Evolutionary conservation across 2,797 vertebrate genomes (phyloP).

Genomic region (Danio jaintianensis): DNA sequence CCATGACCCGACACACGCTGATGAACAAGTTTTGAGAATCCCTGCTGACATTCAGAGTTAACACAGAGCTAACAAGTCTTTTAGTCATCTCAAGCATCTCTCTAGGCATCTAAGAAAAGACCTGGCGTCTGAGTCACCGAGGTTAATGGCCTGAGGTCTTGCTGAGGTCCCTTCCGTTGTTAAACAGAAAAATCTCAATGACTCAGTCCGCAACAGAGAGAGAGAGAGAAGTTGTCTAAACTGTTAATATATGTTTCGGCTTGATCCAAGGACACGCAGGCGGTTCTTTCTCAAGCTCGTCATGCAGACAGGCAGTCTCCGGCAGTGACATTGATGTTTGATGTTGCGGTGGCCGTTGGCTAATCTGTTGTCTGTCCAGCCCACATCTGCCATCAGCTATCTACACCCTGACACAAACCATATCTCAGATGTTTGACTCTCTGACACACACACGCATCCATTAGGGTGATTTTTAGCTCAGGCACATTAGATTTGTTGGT

Average conservation of each 20-base stretch:
- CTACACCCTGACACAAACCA: slow-evolving; percentile 44
- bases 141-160: slow-evolving; percentile 26
- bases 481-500: neutral
- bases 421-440: slow-evolving; percentile 28
- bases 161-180: neutral
- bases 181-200: slow-evolving; percentile 18
- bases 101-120: slow-evolving; percentile 25
- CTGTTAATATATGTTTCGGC: slow-evolving; percentile 24
- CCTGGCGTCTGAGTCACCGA: slow-evolving; percentile 23
- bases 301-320: slow-evolving; percentile 34
- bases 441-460: slow-evolving; percentile 8
- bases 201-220: neutral
- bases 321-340: slow-evolving; percentile 50
- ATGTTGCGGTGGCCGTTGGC: slow-evolving; percentile 25
- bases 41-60: neutral
- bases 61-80: slow-evolving; percentile 30
- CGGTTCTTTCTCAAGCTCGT: slow-evolving; percentile 18
- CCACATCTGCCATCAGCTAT: slow-evolving; percentile 39
- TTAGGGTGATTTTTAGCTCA: neutral
- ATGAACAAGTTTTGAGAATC: slow-evolving; percentile 17
- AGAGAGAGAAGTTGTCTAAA: neutral
- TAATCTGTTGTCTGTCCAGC: slow-evolving; percentile 26
- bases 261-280: slow-evolving; percentile 35
- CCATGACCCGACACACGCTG: neutral
- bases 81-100: slow-evolving; percentile 27